Evolutionary conservation across 2,113 vertebrate genomes (phyloP).

Genomic region (Trematocara macrostoma): DNA sequence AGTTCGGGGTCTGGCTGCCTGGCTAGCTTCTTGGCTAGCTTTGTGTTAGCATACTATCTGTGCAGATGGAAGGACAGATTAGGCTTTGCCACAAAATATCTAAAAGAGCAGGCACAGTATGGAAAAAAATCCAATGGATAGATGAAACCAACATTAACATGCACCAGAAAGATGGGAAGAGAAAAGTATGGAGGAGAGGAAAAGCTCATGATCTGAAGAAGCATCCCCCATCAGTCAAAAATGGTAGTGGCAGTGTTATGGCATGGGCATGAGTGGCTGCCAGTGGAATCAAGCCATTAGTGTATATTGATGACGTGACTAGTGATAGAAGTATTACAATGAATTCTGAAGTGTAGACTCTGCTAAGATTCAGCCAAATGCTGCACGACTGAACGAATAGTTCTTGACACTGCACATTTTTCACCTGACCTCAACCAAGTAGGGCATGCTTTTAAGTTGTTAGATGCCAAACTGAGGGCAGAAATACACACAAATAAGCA

Average conservation of each 20-base stretch:
- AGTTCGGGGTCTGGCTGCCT: not conserved
- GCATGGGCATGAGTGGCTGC: not conserved
- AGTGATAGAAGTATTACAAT: not conserved
- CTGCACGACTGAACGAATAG: not conserved
- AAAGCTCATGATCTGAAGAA: not conserved
- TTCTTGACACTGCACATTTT: not conserved
- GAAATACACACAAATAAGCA: not conserved
- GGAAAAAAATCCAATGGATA: not conserved
- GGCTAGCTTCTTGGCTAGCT: not conserved
- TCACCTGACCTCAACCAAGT: not conserved
- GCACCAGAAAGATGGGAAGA: not conserved
- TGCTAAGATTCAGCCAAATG: not conserved
- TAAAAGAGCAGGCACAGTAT: accelerated
- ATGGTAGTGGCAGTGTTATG: not conserved
- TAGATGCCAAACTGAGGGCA: not conserved
- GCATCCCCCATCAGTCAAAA: not conserved
- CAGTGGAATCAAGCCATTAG: not conserved
- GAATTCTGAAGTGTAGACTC: not conserved
- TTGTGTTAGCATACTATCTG: not conserved
- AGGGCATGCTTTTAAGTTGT: not conserved
- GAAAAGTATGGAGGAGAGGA: not conserved
- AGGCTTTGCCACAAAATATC: not conserved
- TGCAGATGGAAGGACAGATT: not conserved
- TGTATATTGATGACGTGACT: accelerated
- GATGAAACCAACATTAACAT: not conserved